Evolutionary conservation across 2,888 invertebrate genomes (phyloP).

Genomic region (Arctia plantaginis): DNA sequence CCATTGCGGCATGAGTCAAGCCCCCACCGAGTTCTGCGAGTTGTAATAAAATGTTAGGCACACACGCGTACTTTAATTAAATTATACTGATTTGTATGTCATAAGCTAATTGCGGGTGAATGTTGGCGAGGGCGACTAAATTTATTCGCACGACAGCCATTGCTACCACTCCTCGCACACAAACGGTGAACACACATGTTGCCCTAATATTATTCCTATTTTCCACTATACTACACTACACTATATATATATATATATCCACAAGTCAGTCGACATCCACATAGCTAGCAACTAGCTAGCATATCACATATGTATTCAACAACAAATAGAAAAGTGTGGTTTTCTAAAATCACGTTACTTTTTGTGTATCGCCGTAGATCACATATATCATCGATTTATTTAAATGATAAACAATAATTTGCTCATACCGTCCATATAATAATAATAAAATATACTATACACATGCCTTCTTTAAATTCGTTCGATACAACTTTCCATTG

Average conservation of each 20-base stretch:
- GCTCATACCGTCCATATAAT: slow-evolving; percentile 24
- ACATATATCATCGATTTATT: neutral
- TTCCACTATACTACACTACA: slow-evolving; percentile 19
- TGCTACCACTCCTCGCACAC: slow-evolving; percentile 69
- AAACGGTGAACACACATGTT: slow-evolving; percentile 65
- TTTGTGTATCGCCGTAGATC: slow-evolving; percentile 15
- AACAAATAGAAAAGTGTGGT: slow-evolving; percentile 25
- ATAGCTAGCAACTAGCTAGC: slow-evolving; percentile 20
- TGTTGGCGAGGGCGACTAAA: slow-evolving; percentile 65
- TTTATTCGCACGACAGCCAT: slow-evolving; percentile 72
- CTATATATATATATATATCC: too few species aligned
- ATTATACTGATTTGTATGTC: slow-evolving; percentile 67
- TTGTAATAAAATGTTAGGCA: slow-evolving; percentile 50
- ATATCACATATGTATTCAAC: too few species aligned
- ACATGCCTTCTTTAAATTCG: slow-evolving; percentile 59
- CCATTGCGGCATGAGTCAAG: slow-evolving; percentile 34
- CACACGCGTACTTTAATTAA: slow-evolving; percentile 68
- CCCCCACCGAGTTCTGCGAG: slow-evolving; percentile 27
- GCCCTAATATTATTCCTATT: slow-evolving; percentile 52
- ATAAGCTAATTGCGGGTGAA: slow-evolving; percentile 64
- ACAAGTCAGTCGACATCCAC: slow-evolving; percentile 36
- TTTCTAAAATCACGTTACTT: slow-evolving; percentile 19
- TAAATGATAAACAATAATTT: slow-evolving; percentile 4
- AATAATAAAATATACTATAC: too few species aligned
- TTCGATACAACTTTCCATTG: slow-evolving; percentile 64